These are phyloP conservation scores for Drosophila sucinea DNA, from an alignment of 1,140 invertebrate species.

Conservation along the genomic window DNA sequence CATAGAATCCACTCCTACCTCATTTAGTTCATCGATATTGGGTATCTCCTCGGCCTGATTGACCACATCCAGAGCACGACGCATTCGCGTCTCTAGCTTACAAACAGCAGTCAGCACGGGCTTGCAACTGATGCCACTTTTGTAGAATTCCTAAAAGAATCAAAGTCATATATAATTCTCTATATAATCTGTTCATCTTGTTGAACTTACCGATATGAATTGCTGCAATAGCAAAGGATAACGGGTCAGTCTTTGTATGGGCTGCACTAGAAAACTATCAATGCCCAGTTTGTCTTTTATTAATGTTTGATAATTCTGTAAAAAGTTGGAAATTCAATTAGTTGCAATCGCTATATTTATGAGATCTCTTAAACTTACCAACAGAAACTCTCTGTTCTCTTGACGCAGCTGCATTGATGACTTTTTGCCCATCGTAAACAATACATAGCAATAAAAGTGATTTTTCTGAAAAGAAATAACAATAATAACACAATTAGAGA, in stretches of 20 bases:
- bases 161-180: background rate
- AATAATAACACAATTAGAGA: no score
- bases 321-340: background rate
- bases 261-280: conserved; percentile 82
- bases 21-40: conserved; percentile 74
- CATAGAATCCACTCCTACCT: conserved; percentile 40
- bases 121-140: conserved; percentile 76
- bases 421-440: conserved; percentile 78
- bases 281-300: conserved; percentile 83
- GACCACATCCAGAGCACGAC: conserved; percentile 76
- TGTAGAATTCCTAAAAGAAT: conserved; percentile 72
- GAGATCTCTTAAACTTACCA: conserved; percentile 41
- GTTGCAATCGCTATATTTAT: background rate
- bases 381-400: conserved; percentile 71
- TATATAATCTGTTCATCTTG: background rate
- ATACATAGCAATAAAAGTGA: conserved; percentile 75
- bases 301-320: conserved; percentile 69
- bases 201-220: conserved; percentile 73
- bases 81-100: conserved; percentile 79
- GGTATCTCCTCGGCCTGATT: conserved; percentile 81
- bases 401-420: conserved; percentile 75
- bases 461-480: conserved; percentile 64
- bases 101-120: conserved; percentile 75
- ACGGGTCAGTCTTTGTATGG: conserved; percentile 83
- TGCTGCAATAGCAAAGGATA: conserved; percentile 82